phyloP scores from a whole-genome alignment of 2,888 invertebrate species.

The Ceramica pisi region DNA sequence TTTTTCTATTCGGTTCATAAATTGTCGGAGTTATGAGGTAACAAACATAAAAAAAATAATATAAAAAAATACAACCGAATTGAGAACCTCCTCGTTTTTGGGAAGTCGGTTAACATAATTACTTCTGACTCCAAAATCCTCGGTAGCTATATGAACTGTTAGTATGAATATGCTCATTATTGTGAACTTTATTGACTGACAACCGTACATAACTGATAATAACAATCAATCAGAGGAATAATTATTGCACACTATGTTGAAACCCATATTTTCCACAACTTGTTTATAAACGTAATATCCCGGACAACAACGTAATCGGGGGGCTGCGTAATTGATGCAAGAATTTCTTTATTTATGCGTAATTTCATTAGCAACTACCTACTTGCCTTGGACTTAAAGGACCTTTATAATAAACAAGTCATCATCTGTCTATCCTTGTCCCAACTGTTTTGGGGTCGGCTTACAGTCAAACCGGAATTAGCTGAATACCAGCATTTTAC shows the following conservation, averaged over 20 bases:
- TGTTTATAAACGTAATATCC: neutral
- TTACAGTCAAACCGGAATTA: too few relatives aligned
- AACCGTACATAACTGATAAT: neutral
- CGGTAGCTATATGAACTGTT: neutral
- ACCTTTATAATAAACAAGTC: neutral
- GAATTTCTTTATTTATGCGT: neutral
- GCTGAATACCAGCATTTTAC: too few relatives aligned
- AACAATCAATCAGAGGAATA: slow-evolving; percentile 2
- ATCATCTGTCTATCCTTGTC: too few relatives aligned
- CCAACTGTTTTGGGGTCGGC: too few relatives aligned
- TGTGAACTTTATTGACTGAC: neutral
- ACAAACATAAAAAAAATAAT: too few relatives aligned
- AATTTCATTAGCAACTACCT: neutral
- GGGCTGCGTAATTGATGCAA: slow-evolving; percentile 4
- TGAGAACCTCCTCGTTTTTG: too few relatives aligned
- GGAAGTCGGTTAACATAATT: neutral
- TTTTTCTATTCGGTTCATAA: too few relatives aligned
- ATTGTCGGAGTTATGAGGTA: too few relatives aligned
- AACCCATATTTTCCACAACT: slow-evolving; percentile 5
- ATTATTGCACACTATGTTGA: neutral
- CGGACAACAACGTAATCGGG: slow-evolving; percentile 1
- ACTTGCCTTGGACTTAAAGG: neutral
- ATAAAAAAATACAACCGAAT: too few relatives aligned
- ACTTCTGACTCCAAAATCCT: neutral
- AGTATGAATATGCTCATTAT: neutral